Conservation (phyloP, 2,113 vertebrate species). For the Lates calcarifer region DNA sequence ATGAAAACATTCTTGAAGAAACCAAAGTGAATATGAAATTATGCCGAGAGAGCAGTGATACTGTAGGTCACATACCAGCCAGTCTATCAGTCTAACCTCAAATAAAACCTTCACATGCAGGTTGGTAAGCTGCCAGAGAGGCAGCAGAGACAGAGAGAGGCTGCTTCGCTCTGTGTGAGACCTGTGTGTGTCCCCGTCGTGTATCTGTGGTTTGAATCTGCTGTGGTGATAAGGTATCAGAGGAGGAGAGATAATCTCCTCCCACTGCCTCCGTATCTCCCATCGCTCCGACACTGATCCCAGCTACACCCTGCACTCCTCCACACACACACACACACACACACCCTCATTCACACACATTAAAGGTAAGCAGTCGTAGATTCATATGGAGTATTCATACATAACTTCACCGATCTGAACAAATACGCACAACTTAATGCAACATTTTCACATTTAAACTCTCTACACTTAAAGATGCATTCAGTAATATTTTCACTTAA, state of each 20-base stretch:
- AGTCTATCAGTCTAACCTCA: neutral
- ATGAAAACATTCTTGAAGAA: too few species aligned
- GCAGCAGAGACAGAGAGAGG: neutral
- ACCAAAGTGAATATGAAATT: too few species aligned
- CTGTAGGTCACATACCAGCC: neutral
- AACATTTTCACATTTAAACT: too few species aligned
- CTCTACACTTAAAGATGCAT: neutral
- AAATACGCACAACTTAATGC: neutral
- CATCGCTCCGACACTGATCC: constrained; percentile 24
- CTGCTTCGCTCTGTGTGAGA: neutral
- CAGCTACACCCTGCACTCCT: constrained; percentile 29
- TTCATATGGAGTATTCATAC: neutral
- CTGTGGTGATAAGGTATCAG: constrained; percentile 29
- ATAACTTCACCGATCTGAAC: neutral
- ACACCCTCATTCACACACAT: neutral
- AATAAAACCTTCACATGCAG: neutral
- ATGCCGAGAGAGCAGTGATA: too few species aligned
- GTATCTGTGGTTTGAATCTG: constrained; percentile 35
- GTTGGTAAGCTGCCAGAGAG: constrained; percentile 9
- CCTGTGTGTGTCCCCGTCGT: neutral
- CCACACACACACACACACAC: constrained; percentile 15
- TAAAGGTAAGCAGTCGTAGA: too few species aligned
- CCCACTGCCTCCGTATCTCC: constrained; percentile 43
- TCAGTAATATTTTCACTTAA: neutral
- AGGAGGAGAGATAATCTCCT: constrained; percentile 35